phyloP scores from a whole-genome alignment of 1,140 invertebrate species.

The Asbolus verrucosus region DNA sequence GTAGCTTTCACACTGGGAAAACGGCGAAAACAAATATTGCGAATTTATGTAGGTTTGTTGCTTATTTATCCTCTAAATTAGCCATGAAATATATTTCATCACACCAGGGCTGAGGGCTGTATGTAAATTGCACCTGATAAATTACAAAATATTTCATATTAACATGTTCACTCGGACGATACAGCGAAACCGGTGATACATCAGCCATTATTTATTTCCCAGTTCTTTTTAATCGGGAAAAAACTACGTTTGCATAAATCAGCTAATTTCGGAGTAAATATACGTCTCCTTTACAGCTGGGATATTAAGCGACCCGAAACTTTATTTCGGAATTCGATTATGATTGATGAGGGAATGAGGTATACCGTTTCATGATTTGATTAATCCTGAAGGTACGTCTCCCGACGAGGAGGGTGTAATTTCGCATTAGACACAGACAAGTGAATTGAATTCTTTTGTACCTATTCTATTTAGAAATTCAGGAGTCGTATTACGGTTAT shows the following conservation, averaged over 20 bases:
- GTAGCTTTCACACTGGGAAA: constrained; percentile 5
- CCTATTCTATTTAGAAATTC: constrained; percentile 37
- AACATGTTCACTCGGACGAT: background rate
- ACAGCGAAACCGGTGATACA: too few relatives aligned
- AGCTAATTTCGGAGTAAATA: too few relatives aligned
- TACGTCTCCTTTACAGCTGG: too few relatives aligned
- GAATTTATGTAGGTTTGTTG: constrained; percentile 24
- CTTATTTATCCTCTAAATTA: constrained; percentile 37
- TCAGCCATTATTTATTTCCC: background rate
- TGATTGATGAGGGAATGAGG: constrained; percentile 26
- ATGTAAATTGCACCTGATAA: constrained; percentile 11
- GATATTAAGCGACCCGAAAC: background rate
- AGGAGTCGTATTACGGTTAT: constrained; percentile 33
- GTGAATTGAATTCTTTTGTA: constrained; percentile 40
- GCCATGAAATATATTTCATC: constrained; percentile 29
- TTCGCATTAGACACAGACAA: constrained; percentile 41
- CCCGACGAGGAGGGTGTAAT: constrained; percentile 13
- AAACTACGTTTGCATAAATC: too few relatives aligned
- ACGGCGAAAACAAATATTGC: constrained; percentile 14
- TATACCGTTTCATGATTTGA: constrained; percentile 32
- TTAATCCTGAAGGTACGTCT: constrained; percentile 24
- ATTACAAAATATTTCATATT: constrained; percentile 2
- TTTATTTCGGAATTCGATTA: constrained; percentile 25
- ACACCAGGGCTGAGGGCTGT: constrained; percentile 19
- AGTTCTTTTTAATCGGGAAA: background rate